Evolutionary conservation across 2,797 vertebrate genomes (phyloP).

Genomic region (Poeciliopsis turneri): DNA sequence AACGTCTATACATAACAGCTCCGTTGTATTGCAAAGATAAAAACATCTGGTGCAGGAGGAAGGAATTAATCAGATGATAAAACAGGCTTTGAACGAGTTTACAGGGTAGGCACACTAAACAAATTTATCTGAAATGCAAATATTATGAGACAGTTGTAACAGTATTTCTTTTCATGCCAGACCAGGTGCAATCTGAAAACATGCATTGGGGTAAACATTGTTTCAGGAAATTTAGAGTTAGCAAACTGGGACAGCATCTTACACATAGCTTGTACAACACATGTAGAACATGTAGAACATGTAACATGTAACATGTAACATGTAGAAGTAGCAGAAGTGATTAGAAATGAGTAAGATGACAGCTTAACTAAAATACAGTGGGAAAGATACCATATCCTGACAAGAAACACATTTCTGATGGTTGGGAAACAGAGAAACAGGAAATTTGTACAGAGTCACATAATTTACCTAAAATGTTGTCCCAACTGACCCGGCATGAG

Average conservation of each 20-base stretch:
- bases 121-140: not conserved
- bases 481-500: not conserved
- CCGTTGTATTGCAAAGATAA: not conserved
- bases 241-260: not conserved
- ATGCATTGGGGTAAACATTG: not conserved
- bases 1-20: not conserved
- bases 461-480: constrained; percentile 14
- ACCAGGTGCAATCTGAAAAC: not conserved
- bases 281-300: no score
- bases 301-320: no score
- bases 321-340: not conserved
- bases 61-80: not conserved
- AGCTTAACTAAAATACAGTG: constrained; percentile 24
- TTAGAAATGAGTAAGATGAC: constrained; percentile 14
- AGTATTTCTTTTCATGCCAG: not conserved
- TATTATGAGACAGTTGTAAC: not conserved
- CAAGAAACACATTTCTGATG: constrained; percentile 58
- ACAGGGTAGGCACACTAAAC: not conserved
- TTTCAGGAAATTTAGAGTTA: not conserved
- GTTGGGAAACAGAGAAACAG: constrained; percentile 38
- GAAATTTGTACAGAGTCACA: constrained; percentile 38
- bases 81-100: not conserved
- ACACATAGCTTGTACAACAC: not conserved
- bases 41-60: not conserved
- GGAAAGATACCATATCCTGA: constrained; percentile 42